Evolutionary conservation across 2,797 vertebrate genomes (phyloP).

Genomic region (Oryzias dopingdopingensis): DNA sequence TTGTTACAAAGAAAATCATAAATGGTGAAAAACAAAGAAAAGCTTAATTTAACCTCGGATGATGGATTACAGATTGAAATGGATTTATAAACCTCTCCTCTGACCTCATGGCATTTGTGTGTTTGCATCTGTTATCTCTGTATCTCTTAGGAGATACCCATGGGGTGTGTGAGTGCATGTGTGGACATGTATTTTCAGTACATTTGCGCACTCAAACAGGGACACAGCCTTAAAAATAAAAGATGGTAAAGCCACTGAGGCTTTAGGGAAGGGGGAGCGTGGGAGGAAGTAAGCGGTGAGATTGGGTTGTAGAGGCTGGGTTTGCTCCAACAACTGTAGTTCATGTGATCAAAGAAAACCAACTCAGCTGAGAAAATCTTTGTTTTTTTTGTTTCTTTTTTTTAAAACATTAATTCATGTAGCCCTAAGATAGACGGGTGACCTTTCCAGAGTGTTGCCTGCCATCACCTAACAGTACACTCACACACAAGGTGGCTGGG

Average conservation of each 20-base stretch:
- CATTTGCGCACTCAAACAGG: slow-evolving; percentile 1
- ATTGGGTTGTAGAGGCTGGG: slow-evolving; percentile 41
- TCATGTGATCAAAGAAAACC: slow-evolving; percentile 77
- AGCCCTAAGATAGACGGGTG: too few relatives aligned
- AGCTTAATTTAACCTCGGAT: slow-evolving; percentile 19
- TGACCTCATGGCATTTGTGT: slow-evolving; percentile 2
- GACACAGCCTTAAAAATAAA: slow-evolving; percentile 5
- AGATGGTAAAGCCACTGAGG: slow-evolving; percentile 26
- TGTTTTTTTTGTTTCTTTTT: slow-evolving; percentile 25
- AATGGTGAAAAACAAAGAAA: slow-evolving; percentile 8
- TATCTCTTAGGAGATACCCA: neutral
- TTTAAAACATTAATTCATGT: too few relatives aligned
- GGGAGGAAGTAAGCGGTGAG: slow-evolving; percentile 10
- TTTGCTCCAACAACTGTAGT: slow-evolving; percentile 72
- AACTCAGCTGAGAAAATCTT: slow-evolving; percentile 54
- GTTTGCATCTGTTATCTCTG: neutral
- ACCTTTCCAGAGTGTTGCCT: too few relatives aligned
- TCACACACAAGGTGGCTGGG: too few relatives aligned
- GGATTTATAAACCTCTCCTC: slow-evolving; percentile 10
- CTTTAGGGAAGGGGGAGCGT: slow-evolving; percentile 18
- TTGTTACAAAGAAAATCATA: too few relatives aligned
- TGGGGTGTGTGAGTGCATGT: neutral
- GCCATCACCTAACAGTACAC: too few relatives aligned
- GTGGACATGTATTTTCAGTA: neutral
- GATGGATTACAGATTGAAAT: slow-evolving; percentile 22